Evolutionary conservation across 2,113 vertebrate species (phyloP), one percentile per base, ranked within the genome.

Genomic region (Eurystomus gularis): DNA sequence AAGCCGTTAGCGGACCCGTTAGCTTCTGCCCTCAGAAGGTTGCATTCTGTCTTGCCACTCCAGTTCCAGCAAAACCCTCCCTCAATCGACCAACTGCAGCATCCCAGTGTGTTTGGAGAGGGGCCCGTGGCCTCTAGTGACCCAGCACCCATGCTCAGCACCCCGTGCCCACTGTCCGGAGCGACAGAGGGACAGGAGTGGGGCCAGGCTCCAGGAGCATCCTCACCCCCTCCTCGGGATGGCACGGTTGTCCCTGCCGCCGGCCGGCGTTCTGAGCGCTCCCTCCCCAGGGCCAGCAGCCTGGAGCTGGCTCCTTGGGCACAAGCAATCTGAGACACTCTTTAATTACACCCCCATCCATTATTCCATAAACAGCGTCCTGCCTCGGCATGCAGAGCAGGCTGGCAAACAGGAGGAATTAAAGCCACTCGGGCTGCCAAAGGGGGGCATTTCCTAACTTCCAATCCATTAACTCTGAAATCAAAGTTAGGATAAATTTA

Each of bases 211-310:
- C 49, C 10, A 2, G 44, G 40, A 3, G 1, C 42, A 7, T 6
- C 82, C 81, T 73, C 3, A 3, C 25, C 37, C 18, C 35, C 46
- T 37, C 17, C 37, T 52, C 64, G 49, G 39, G 40, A 33, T 3
- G 2, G 8, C 20, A 10, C 1, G 3, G 48, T 25, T 29, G 3
- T 4, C 64, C 49, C 51, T 13, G 33, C 62, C 3, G 9, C 46
- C 31, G 11, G 55, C 55, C 6, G 1, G 65, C 17, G 0, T 33
- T 29, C 8, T 2, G 11, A 12, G 68, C 0, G 9, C 15, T 52
- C 44, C 21, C 60, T 60, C 37, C 37, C 33, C 17, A 6, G 3
- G 17, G 29, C 28, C 44, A 35, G 39, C 65, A 55, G 71, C 71
- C n/a, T 33, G 39, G 35, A 16, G 19, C 24, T 7, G 54, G 21